These are phyloP conservation scores for Acipenser ruthenus DNA, from an alignment of 2,797 vertebrate genomes.

Conservation along the genomic window DNA sequence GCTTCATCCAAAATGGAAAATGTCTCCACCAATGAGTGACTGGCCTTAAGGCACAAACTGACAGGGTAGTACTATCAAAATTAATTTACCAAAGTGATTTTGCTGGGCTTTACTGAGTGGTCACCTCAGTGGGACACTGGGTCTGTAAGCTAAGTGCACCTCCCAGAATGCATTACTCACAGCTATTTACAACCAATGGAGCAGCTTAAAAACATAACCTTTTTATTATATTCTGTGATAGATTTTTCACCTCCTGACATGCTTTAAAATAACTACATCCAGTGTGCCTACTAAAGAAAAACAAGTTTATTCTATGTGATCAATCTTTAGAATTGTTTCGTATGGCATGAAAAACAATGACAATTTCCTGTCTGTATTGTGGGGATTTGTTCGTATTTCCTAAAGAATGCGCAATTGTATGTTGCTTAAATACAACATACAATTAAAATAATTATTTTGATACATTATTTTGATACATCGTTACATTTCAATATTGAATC, in stretches of 20 bases:
- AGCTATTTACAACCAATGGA: conserved; percentile 55
- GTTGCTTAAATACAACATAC: no score
- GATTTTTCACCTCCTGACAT: conserved; percentile 23
- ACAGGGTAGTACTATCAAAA: conserved; percentile 86
- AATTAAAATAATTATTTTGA: background rate
- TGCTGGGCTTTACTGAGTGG: conserved; percentile 60
- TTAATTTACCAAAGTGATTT: conserved; percentile 83
- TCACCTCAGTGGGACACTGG: conserved; percentile 59
- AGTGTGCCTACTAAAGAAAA: conserved; percentile 18
- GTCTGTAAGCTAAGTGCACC: conserved; percentile 62
- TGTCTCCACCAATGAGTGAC: conserved; percentile 54
- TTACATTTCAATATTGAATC: no score
- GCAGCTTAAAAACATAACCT: conserved; percentile 16
- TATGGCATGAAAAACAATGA: conserved; percentile 24
- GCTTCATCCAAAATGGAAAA: conserved; percentile 66
- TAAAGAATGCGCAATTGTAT: background rate
- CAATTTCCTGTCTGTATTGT: conserved; percentile 24
- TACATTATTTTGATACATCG: background rate
- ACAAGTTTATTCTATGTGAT: conserved; percentile 20
- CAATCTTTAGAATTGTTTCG: conserved; percentile 29
- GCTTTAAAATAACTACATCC: conserved; percentile 32
- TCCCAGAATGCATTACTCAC: conserved; percentile 74
- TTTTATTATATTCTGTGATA: conserved; percentile 18
- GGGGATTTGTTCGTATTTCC: background rate
- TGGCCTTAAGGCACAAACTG: conserved; percentile 73